Conservation (phyloP, 2,113 vertebrate species). For the Phocoena phocoena region DNA sequence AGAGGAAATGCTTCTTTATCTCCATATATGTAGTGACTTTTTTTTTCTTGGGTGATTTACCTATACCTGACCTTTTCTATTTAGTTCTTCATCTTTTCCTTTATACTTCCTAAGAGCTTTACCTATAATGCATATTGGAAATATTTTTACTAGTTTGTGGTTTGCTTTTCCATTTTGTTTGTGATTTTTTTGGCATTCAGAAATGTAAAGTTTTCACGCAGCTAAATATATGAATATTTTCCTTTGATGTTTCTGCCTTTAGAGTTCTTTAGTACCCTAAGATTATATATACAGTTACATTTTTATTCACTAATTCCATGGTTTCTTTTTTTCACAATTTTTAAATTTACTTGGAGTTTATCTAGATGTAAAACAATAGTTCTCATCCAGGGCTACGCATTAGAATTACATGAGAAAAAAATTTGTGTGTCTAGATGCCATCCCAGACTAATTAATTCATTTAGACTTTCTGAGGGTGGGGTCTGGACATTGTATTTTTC, state of each 20-base stretch:
- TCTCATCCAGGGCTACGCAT: background rate
- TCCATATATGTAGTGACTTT: background rate
- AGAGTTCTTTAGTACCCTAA: background rate
- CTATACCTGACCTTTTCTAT: background rate
- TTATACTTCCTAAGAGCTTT: background rate
- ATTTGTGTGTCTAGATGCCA: background rate
- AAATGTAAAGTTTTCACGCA: background rate
- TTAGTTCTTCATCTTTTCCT: background rate
- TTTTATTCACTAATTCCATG: conserved; percentile 26
- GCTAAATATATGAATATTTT: background rate
- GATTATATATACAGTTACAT: background rate
- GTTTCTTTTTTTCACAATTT: background rate
- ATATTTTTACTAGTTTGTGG: background rate
- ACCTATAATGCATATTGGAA: background rate
- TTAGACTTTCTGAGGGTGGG: background rate
- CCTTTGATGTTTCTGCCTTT: background rate
- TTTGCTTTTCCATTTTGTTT: conserved; percentile 11
- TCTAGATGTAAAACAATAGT: background rate
- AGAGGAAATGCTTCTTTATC: conserved; percentile 21
- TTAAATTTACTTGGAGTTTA: conserved; percentile 19
- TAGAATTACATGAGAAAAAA: background rate
- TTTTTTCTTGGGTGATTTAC: background rate
- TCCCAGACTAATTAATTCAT: background rate
- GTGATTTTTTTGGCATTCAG: background rate
- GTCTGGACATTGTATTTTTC: background rate